A percentile compares a stretch with the other conserved stretches of the same genome.
Evolutionary conservation across 2,113 vertebrate species (phyloP).

Genomic region (Mormyrus iriodes): DNA sequence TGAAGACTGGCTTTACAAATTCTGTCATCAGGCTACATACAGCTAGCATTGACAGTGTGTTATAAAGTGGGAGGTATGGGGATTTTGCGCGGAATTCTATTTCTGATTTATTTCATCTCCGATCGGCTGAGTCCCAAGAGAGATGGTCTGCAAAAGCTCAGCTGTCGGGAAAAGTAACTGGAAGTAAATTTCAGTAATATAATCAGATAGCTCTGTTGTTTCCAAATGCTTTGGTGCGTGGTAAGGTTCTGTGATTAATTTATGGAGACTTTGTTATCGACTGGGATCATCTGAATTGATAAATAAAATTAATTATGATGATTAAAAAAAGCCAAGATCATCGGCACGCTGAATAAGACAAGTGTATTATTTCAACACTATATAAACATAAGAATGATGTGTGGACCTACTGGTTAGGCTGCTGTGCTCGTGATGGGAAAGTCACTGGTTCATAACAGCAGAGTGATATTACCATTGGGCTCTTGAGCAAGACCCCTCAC

Average conservation of each 20-base stretch:
- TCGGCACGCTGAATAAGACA: neutral
- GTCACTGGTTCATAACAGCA: neutral
- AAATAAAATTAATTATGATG: neutral
- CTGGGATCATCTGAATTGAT: neutral
- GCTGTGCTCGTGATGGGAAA: neutral
- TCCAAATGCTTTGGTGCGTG: neutral
- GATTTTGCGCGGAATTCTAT: neutral
- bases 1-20: neutral
- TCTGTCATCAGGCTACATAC: neutral
- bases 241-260: neutral
- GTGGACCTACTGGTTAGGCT: neutral
- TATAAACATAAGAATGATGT: neutral
- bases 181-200: neutral
- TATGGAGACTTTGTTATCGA: neutral
- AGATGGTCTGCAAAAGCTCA: neutral
- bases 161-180: neutral
- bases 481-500: neutral
- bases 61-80: neutral
- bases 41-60: neutral
- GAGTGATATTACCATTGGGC: neutral
- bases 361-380: neutral
- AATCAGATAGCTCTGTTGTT: neutral
- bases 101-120: slow-evolving; percentile 16
- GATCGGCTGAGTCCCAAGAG: neutral
- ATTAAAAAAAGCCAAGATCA: neutral